A percentile compares a stretch with the other conserved stretches of the same genome.
These are phyloP conservation scores for Drosophila quadrilineata DNA, from an alignment of 1,140 invertebrate species.

Conservation along the genomic window DNA sequence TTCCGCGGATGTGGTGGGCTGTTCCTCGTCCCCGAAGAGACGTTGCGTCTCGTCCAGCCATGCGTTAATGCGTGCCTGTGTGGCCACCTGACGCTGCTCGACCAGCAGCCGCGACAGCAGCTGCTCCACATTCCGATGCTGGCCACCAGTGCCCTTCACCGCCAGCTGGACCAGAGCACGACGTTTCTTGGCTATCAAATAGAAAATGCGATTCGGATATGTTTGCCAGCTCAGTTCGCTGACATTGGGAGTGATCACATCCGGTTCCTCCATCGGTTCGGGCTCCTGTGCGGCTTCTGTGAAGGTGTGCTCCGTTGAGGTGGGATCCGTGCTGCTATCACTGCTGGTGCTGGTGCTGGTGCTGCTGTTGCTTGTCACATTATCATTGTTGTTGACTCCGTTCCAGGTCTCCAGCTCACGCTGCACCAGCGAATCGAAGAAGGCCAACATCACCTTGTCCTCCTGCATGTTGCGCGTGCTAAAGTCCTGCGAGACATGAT, in stretches of 20 bases:
- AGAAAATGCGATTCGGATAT: slow-evolving; percentile 75
- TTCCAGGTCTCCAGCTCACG: slow-evolving; percentile 91
- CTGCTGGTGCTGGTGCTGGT: slow-evolving; percentile 32
- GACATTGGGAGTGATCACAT: slow-evolving; percentile 56
- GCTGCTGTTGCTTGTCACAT: slow-evolving; percentile 17
- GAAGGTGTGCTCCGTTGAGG: slow-evolving; percentile 13
- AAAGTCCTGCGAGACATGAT: slow-evolving; percentile 91
- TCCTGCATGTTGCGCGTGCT: slow-evolving; percentile 92
- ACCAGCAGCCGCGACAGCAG: slow-evolving; percentile 46
- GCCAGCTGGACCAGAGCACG: slow-evolving; percentile 68
- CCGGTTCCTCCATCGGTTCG: too few species aligned
- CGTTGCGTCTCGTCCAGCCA: slow-evolving; percentile 66
- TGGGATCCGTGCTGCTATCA: slow-evolving; percentile 30
- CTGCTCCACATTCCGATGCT: slow-evolving; percentile 50
- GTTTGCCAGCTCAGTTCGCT: slow-evolving; percentile 65
- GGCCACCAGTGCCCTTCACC: slow-evolving; percentile 58
- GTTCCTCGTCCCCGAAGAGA: slow-evolving; percentile 53
- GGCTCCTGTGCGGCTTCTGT: slow-evolving; percentile 35
- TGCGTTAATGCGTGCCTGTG: slow-evolving; percentile 48
- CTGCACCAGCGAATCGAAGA: slow-evolving; percentile 96
- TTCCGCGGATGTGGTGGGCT: slow-evolving; percentile 64
- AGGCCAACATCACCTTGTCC: slow-evolving; percentile 97
- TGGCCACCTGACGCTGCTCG: slow-evolving; percentile 52
- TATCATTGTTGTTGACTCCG: slow-evolving; percentile 82
- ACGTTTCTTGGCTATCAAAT: slow-evolving; percentile 78